phyloP scores from a whole-genome alignment of 2,888 invertebrate genomes.

The Spodoptera picta region DNA sequence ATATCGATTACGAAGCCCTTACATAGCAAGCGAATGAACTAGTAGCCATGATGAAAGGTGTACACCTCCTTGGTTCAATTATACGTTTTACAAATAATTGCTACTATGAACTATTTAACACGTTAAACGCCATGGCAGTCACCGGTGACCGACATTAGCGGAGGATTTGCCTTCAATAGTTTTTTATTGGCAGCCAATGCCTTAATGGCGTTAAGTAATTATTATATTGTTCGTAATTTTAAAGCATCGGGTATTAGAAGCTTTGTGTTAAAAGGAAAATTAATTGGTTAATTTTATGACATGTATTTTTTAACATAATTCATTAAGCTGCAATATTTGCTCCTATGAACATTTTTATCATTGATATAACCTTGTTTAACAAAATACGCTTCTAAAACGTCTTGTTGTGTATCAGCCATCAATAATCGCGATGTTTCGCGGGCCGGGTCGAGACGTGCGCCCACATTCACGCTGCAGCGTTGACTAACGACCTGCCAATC shows the following conservation, averaged over 20 bases:
- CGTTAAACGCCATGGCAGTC: too few relatives aligned
- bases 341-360: slow-evolving; percentile 1
- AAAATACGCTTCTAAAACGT: slow-evolving; percentile 49
- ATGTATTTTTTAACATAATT: not conserved
- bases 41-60: slow-evolving; percentile 17
- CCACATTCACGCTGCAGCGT: slow-evolving; percentile 81
- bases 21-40: slow-evolving; percentile 3
- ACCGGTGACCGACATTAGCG: too few relatives aligned
- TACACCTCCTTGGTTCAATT: slow-evolving; percentile 10
- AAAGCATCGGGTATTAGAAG: not conserved
- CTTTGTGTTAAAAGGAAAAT: too few relatives aligned
- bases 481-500: slow-evolving; percentile 89
- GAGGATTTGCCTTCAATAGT: too few relatives aligned
- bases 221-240: slow-evolving; percentile 9
- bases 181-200: too few relatives aligned
- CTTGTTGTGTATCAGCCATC: slow-evolving; percentile 62
- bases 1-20: slow-evolving; percentile 11
- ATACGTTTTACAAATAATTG: slow-evolving; percentile 19
- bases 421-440: slow-evolving; percentile 65
- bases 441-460: slow-evolving; percentile 62
- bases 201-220: slow-evolving; percentile 17
- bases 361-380: slow-evolving; percentile 22
- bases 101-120: slow-evolving; percentile 8
- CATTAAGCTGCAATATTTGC: not conserved
- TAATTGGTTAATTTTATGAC: not conserved